A percentile compares a stretch with the other conserved stretches of the same genome.
Conservation (phyloP, 2,888 invertebrate species). For the Hartigia nigra region DNA sequence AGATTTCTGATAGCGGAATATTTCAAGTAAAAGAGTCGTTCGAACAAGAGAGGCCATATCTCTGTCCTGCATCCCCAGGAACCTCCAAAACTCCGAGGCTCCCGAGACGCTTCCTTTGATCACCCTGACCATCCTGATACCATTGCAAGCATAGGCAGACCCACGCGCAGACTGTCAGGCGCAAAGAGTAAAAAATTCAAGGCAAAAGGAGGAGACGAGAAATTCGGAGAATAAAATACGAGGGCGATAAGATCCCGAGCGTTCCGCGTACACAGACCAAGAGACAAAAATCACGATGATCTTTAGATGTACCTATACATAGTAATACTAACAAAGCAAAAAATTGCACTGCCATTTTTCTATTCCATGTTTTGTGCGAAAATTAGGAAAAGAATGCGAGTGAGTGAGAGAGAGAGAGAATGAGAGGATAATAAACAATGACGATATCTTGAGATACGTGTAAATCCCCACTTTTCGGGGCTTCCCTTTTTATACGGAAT, state of each 20-base stretch:
- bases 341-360: conserved; percentile 54
- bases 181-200: not conserved
- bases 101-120: not conserved
- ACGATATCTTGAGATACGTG: conserved; percentile 12
- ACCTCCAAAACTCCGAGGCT: not conserved
- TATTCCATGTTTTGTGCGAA: conserved; percentile 40
- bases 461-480: conserved; percentile 34
- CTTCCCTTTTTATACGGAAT: conserved; percentile 49
- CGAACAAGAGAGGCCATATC: not conserved
- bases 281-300: conserved; percentile 6
- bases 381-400: conserved; percentile 24
- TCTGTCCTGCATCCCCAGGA: not conserved
- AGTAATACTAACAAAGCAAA: conserved; percentile 13
- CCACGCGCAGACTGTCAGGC: not conserved
- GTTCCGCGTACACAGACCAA: conserved; percentile 3
- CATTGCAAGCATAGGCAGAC: not conserved
- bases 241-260: not conserved
- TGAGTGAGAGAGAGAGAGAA: conserved; percentile 12
- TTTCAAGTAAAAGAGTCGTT: not conserved
- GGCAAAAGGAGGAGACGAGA: not conserved
- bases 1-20: not conserved
- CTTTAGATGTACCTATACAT: conserved; percentile 8
- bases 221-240: not conserved
- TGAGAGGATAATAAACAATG: conserved; percentile 1
- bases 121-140: not conserved